Evolutionary conservation across 2,888 invertebrate genomes (phyloP), one percentile per base, ranked within the genome.

Genomic region (Dasypogon diadema): DNA sequence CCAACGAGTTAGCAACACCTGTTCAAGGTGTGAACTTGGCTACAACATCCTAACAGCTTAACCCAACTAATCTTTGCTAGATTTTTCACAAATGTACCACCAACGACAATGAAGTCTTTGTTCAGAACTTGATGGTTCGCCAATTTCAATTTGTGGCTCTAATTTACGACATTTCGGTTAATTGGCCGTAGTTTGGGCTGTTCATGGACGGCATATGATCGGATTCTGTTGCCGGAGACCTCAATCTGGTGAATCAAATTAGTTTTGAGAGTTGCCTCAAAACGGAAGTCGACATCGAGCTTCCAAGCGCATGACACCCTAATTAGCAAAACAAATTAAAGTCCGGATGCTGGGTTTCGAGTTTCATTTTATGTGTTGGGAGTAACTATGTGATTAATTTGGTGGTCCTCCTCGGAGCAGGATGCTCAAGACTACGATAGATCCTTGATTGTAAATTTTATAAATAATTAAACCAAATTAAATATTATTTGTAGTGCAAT

Each of bases 261-360:
- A n/a, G 34, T 34, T 18, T 10, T 34, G 5, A 16, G 12, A 37
- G 2, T 30, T 30, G 42, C 63, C 37, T n/a, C n/a, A n/a, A n/a
- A 63, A 21, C 63, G 63, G 63, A 63, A 37, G 63, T 37, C 21
- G 63, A 16, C 42, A 18, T 63, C 22, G 16, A 51, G 24, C 10
- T 76, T 58, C 48, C n/a, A 68, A 55, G 74, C 76, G 74, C 68
- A 72, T 74, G 76, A 76, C 74, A 68, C 58, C 46, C 76, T 68
- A 76, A 76, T 76, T 76, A 76, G 76, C 51, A 37, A 76, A 74
- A 51, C 48, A 68, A 74, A 74, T 76, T 76, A 76, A 74, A 56
- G 18, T 22, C 76, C 76, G 76, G 76, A 76, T 76, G 76, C 46
- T 22, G 22, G 24, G n/a, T 30, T 30, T 5, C 34, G 5, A 30